Percentiles rank a stretch among this genome's conserved stretches.
These are phyloP conservation scores for Botrylloides violaceus DNA, from an alignment of 23 tunicate species.

Conservation along the genomic window DNA sequence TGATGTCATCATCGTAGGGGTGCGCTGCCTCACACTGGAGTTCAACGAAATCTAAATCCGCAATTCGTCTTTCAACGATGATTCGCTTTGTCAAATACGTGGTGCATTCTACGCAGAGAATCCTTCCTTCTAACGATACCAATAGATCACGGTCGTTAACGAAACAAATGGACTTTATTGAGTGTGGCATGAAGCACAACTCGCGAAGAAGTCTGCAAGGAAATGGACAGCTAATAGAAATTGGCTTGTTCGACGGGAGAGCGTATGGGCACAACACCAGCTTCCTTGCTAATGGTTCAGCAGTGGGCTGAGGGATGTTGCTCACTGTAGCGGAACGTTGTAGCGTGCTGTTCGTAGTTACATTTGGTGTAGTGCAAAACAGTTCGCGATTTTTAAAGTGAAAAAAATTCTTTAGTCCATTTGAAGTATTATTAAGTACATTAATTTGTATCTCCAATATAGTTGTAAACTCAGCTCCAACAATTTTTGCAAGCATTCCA, in stretches of 20 bases:
- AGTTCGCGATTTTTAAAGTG: no score
- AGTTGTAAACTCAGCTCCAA: no score
- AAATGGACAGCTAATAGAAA: not conserved
- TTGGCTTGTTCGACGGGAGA: not conserved
- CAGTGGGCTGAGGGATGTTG: no score
- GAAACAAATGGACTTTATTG: slow-evolving; percentile 58
- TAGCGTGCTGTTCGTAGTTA: no score
- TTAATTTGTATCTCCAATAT: no score
- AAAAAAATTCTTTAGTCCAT: no score
- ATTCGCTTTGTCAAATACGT: slow-evolving; percentile 37
- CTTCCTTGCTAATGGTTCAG: no score
- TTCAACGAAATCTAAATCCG: slow-evolving; percentile 29
- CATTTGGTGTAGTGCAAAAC: no score
- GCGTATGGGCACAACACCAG: no score
- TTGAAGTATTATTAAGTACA: no score
- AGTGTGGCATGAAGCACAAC: slow-evolving; percentile 48
- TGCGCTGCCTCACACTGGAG: slow-evolving; percentile 30
- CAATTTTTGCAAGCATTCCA: no score
- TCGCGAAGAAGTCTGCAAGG: slow-evolving; percentile 54
- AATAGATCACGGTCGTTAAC: slow-evolving; percentile 59
- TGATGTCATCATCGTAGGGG: slow-evolving; percentile 33
- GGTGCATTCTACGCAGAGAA: slow-evolving; percentile 43
- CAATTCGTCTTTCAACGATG: slow-evolving; percentile 21
- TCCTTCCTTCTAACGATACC: slow-evolving; percentile 41
- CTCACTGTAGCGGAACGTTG: no score